Conservation (phyloP, 2,113 vertebrate genomes). For the Sciurus niger region DNA sequence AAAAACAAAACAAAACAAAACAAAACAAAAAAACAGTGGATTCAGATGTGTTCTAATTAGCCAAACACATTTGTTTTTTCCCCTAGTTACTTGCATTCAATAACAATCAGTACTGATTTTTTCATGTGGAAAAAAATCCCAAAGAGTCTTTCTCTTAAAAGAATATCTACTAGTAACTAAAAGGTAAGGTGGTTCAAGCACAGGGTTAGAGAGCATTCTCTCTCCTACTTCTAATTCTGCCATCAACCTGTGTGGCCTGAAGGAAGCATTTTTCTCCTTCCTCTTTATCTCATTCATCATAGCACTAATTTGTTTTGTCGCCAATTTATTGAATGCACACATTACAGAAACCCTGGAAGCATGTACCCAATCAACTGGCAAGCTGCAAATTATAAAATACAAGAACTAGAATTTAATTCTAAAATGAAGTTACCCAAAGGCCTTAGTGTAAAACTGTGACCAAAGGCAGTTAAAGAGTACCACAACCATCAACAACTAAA, state of each 20-base stretch:
- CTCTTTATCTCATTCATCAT: slow-evolving; percentile 41
- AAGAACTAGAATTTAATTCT: slow-evolving; percentile 67
- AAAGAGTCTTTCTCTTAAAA: not conserved
- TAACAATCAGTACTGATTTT: not conserved
- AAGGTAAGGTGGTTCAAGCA: not conserved
- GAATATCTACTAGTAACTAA: slow-evolving; percentile 2
- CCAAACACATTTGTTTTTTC: not conserved
- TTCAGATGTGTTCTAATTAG: slow-evolving; percentile 2
- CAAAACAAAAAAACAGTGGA: not conserved
- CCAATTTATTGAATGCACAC: slow-evolving; percentile 52
- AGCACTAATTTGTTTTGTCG: slow-evolving; percentile 64
- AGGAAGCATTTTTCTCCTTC: slow-evolving; percentile 51
- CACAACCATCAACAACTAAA: not conserved
- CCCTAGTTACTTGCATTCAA: not conserved
- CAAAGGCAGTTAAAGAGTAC: not conserved
- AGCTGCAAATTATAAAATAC: slow-evolving; percentile 66
- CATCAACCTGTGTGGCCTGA: not conserved
- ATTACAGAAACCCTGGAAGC: slow-evolving; percentile 62
- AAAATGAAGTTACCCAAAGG: not conserved
- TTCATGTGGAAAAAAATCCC: not conserved
- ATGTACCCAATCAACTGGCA: slow-evolving; percentile 35
- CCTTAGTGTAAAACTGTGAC: not conserved
- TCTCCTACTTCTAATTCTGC: slow-evolving; percentile 10
- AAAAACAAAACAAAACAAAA: not conserved
- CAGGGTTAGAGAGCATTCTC: not conserved